Base-by-base conservation (phyloP, 1,140 invertebrate species). In the Bombus soroeensis region DNA sequence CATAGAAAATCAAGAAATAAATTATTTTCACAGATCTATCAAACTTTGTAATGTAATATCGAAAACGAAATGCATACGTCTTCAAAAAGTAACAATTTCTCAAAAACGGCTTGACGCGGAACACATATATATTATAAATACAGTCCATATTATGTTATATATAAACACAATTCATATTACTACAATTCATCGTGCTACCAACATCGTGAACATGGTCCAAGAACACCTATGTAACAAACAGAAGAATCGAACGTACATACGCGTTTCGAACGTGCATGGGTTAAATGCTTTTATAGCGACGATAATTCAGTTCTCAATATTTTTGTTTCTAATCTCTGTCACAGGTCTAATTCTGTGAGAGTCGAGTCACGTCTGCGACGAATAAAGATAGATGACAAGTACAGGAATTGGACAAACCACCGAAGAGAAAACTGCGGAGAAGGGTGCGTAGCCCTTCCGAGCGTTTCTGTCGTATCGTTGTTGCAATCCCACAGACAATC, bases 401-500 rank as follows among this genome's bases (percentile, higher is more conserved):
- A 86, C 28, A 73, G 47, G 74, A 89, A 68, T 71, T 59, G 83
- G 74, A 83, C 84, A 76, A 88, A 83, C 81, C 90, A 34, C 73
- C 76, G 78, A 74, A 85, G 41, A 73, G 81, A 87, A 87, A 85
- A 87, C 43, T 59, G 78, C 18, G 73, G 64, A 77, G 72, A 83
- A 88, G 88, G 85, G 79, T 85, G 70, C 66, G 78, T 57, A 88
- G 86, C 88, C 88, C 88, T 90, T 89, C 86, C 78, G 34, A 71
- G 37, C 86, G 81, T 87, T 82, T 72, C 83, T 37, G 81, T 75
- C 71, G 87, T 93, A 93, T 92, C 92, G 91, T 68, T 80, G 89
- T 81, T 85, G 88, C 88, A 91, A 93, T 93, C 91, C 92, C 91
- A 71, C 90, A 91, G 90, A 93, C 92, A 93, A 93, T 93, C 92